Base-by-base conservation (phyloP, 2,888 invertebrate species). In the Parnassius smintheus region DNA sequence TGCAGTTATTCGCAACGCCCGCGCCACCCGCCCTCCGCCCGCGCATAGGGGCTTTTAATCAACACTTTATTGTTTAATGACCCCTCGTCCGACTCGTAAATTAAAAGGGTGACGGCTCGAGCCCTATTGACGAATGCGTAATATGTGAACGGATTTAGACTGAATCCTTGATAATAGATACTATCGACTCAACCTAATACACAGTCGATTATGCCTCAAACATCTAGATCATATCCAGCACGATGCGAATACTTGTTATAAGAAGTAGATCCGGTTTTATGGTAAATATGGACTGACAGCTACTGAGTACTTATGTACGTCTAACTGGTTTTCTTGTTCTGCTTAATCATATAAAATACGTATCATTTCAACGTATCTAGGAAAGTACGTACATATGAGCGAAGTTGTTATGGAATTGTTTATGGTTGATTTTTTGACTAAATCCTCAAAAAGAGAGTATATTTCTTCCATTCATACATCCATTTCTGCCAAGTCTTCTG, bases 11-110 rank as follows among this genome's bases (percentile, higher is more conserved):
- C 88, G 88, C 87, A 82, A 77, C 72, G 70, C 72, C 76, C 74
- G 71, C 72, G 70, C 69, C 69, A 65, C 68, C 72, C 71, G 64
- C 70, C 72, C 71, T 72, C 72, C 76, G 79, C 82, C 81, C 83
- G 85, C 84, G 85, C 89, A 91, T 91, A 86, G 88, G 91, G 91
- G 91, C 91, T 91, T 91, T 91, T 91, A 91, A 91, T 91, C 91
- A 91, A 91, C 91, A 91, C 91, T 91, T 90, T 91, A 91, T 91
- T 91, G 91, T 91, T 91, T 91, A 91, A 91, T 91, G 91, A 90
- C 89, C 91, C 89, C 84, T 90, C 88, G 88, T 81, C 83, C 83
- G 80, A 84, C 75, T 86, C 85, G 74, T 90, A 91, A 91, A 91
- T 91, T 91, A 91, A 91, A 91, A 91, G 91, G 91, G 91, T 90